Base-by-base conservation (phyloP, 1,140 invertebrate species). In the Phortica variegata region DNA sequence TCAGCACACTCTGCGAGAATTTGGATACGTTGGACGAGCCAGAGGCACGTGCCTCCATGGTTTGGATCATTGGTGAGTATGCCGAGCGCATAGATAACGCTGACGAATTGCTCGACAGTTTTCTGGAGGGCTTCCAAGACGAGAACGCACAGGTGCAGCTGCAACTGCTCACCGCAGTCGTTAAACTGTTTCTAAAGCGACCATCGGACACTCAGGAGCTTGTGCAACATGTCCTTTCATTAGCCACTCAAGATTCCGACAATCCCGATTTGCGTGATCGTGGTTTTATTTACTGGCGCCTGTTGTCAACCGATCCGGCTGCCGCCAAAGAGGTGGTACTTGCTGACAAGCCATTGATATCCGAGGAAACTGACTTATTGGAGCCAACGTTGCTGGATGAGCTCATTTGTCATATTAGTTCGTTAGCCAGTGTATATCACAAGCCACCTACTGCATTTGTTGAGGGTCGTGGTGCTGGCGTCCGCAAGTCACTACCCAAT, bases 21-120 rank as follows among this genome's bases (percentile, higher is more conserved):
- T 79, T 99, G 44, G 97, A 99, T 69, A 98, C 97, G 0, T 75
- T 99, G 38, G 97, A 99, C 79, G 97, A 99, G 73, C 97, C 97
- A 0, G 97, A 99, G 79, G 97, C 97, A 0, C 84, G 97, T 62
- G 97, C 96, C 9, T 98, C 95, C 0, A 99, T 99, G 97, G 98
- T 99, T 55, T 99, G 97, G 97, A 99, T 99, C 55, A 98, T 99
- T 77, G 97, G 96, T 56, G 91, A 95, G 76, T 99, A 99, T 78
- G 97, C 97, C 0, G 97, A 99, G 72, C 84, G 97, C 57, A 99
- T 99, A 62, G 97, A 99, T 77, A 99, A 99, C 78, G 97, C 97
- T 9, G 97, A 99, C 73, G 97, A 99, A 76, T 80, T 99, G 10
- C 79, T 99, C 3, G 97, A 99, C 75, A 96, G 93, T 61, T 99